Base-by-base conservation (phyloP, 2,797 vertebrate species). In the Sebastes matsubarae region DNA sequence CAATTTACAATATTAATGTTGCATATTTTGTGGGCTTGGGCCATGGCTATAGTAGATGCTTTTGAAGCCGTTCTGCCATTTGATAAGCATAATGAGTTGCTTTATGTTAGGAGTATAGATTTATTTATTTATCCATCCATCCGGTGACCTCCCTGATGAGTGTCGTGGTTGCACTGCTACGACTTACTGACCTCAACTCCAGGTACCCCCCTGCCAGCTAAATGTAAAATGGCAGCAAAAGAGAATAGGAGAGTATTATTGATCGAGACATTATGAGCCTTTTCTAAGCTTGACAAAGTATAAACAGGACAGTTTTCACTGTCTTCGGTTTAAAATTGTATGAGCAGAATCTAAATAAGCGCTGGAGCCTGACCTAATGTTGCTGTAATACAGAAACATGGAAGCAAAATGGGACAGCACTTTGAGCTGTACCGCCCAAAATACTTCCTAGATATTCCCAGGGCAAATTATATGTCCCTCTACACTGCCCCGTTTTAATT, bases 361-460 rank as follows among this genome's bases (percentile, higher is more conserved):
- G 0, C 29, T 38, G 52, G 5, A n/a, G 27, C 29, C 22, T 59
- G 29, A 65, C 27, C 12, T 30, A 18, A 70, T 69, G 12, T 18
- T 30, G n/a, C 73, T 14, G 69, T 58, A 30, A 27, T 30, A 36
- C 69, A 68, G 38, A 38, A 55, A 32, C 42, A 68, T 65, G 5
- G 13, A 36, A 2, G 9, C 11, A 63, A 81, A 80, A 12, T 82
- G 42, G 82, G 77, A 36, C 79, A 59, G 63, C 20, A 60, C 16
- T 63, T 9, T 57, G 13, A 67, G 18, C 67, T n/a, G 36, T 22
- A 4, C 25, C 1, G 13, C 36, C 46, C 13, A 10, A 75, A 80
- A 77, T 80, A 80, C 50, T 55, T 30, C 2, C 16, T 46, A 64
- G 22, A 36, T 68, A 80, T 58, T 77, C 68, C 69, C 69, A 36